Base-by-base conservation (phyloP, 1,140 invertebrate species). In the Notospermus geniculatus region DNA sequence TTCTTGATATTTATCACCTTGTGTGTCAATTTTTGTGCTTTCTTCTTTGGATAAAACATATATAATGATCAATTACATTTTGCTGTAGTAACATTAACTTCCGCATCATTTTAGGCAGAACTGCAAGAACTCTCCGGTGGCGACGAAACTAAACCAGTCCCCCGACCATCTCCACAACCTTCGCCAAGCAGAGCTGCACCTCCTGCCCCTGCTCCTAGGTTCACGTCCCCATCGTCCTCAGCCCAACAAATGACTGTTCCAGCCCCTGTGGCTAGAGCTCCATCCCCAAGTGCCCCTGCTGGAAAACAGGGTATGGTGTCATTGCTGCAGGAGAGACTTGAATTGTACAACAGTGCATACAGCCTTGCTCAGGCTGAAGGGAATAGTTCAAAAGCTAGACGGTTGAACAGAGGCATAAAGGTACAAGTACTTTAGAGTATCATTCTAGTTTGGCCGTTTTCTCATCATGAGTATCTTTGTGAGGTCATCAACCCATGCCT, bases 321-420 rank as follows among this genome's bases (percentile, higher is more conserved):
- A 0, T 66, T 91, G 15, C 80, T 95, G 41, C 83, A 87, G 68
- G 88, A 92, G 59, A 84, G 93, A 60, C 82, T 95, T 41, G 81
- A 84, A 28, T 89, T 90, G 84, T 96, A 97, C 75, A 85, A 87
- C 70, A 74, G 81, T 39, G 92, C 92, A 1, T 88, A 92, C 75
- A 81, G 84, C 32, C 88, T 86, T 79, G 91, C 92, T 1, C 92
- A 90, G 73, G 76, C 81, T 45, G 82, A 81, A 22, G 88, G 89
- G 2, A 92, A 95, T 70, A 81, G 83, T 25, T 85, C 86, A 30
- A 87, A 88, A 74, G 88, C 88, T 27, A 85, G 90, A 74, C 85
- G 91, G 70, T 82, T 72, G 52, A 69, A 72, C 46, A 71, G 79
- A 65, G 76, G 74, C 5, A 55, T 76, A 15, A 80, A 80, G 72